A percentile compares a stretch with the other conserved stretches of the same genome.
These are phyloP conservation scores for Chaenocephalus aceratus DNA, from an alignment of 2,113 vertebrate genomes.

Conservation along the genomic window DNA sequence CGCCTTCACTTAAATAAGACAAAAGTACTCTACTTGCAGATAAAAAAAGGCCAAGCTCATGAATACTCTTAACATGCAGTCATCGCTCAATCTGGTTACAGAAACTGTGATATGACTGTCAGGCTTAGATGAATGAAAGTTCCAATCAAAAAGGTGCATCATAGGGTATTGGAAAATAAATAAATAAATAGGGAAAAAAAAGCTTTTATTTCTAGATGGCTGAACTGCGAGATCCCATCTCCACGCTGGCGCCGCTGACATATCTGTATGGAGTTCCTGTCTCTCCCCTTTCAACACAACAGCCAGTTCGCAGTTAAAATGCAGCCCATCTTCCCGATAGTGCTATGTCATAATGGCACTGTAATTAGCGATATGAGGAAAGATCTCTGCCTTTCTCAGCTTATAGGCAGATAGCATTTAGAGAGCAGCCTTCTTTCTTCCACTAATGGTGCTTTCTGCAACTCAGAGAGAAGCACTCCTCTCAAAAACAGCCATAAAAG, in stretches of 20 bases:
- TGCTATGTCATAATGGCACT: slow-evolving; percentile 28
- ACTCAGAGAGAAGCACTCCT: slow-evolving; percentile 54
- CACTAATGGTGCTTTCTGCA: slow-evolving; percentile 63
- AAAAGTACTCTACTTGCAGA: slow-evolving; percentile 28
- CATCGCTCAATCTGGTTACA: slow-evolving; percentile 2
- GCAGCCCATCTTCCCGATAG: slow-evolving; percentile 35
- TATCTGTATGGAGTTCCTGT: slow-evolving; percentile 32
- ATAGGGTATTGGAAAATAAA: slow-evolving; percentile 10
- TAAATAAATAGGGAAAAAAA: background rate
- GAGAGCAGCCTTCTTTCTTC: slow-evolving; percentile 15
- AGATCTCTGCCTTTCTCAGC: slow-evolving; percentile 36
- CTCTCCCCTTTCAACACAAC: slow-evolving; percentile 25
- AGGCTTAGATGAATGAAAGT: slow-evolving; percentile 15
- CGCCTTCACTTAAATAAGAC: slow-evolving; percentile 60
- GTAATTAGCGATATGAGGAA: slow-evolving; percentile 54
- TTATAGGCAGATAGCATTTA: slow-evolving; percentile 48
- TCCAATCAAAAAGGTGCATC: slow-evolving; percentile 12
- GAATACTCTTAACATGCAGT: slow-evolving; percentile 24
- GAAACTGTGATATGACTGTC: background rate
- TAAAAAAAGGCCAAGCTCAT: slow-evolving; percentile 14
- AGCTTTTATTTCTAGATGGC: slow-evolving; percentile 39
- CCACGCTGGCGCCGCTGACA: background rate
- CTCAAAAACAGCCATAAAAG: slow-evolving; percentile 46
- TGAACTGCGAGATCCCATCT: slow-evolving; percentile 6
- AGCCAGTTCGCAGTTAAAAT: slow-evolving; percentile 40